A percentile compares a stretch with the other conserved stretches of the same genome.
phyloP scores from a whole-genome alignment of 1,140 invertebrate species.

The Temnothorax curvispinosus region DNA sequence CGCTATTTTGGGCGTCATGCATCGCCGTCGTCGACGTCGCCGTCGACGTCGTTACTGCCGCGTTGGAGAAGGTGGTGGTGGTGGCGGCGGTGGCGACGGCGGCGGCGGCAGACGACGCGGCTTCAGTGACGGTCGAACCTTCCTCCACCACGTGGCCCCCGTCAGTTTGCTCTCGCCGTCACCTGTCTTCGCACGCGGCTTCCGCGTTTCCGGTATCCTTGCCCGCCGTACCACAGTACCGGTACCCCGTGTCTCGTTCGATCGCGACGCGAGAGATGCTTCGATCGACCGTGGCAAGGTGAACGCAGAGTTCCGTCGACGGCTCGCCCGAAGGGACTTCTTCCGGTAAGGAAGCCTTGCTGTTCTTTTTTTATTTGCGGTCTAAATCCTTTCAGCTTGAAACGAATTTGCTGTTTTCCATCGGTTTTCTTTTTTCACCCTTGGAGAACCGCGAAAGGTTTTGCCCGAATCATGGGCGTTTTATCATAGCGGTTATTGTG shows the following conservation, averaged over 20 bases:
- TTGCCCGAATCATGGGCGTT: too few relatives aligned
- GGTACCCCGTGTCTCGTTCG: neutral
- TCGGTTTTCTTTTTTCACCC: neutral
- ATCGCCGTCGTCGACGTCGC: slow-evolving; percentile 69
- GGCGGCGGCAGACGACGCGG: slow-evolving; percentile 38
- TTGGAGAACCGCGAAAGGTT: neutral
- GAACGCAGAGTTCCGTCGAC: slow-evolving; percentile 12
- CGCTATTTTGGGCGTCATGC: slow-evolving; percentile 80
- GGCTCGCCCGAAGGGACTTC: neutral
- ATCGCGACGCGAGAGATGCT: slow-evolving; percentile 40
- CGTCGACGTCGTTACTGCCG: slow-evolving; percentile 68
- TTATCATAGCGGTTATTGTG: neutral
- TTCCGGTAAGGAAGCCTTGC: slow-evolving; percentile 44
- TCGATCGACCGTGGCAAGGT: slow-evolving; percentile 16
- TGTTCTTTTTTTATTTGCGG: slow-evolving; percentile 20
- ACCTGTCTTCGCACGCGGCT: slow-evolving; percentile 37
- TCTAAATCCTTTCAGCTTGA: neutral
- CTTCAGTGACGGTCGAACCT: slow-evolving; percentile 59
- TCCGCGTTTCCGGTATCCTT: slow-evolving; percentile 31
- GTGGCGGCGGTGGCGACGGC: slow-evolving; percentile 55
- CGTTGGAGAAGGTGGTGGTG: slow-evolving; percentile 66
- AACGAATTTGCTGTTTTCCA: neutral
- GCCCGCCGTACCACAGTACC: slow-evolving; percentile 7
- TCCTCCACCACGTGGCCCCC: slow-evolving; percentile 56
- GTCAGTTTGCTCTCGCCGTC: slow-evolving; percentile 41